A percentile compares a stretch with the other conserved stretches of the same genome.
These are phyloP conservation scores for Andrena praecox DNA, from an alignment of 2,888 invertebrate species.

Conservation along the genomic window DNA sequence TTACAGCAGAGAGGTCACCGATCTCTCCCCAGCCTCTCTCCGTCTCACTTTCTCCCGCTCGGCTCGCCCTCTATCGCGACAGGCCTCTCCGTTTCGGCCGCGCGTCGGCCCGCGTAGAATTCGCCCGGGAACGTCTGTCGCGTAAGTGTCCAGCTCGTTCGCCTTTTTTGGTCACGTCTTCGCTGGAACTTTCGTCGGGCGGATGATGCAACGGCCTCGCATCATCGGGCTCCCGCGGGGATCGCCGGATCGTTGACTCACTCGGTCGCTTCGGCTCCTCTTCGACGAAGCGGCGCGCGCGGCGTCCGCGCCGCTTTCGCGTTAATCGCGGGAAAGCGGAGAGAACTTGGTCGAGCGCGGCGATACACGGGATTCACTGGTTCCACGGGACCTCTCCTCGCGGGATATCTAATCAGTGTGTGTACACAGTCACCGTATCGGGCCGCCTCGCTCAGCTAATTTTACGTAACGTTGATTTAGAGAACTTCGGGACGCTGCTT, in stretches of 20 bases:
- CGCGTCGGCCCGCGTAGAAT: neutral
- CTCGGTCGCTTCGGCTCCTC: slow-evolving; percentile 33
- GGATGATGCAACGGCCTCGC: slow-evolving; percentile 47
- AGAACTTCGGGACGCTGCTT: no score
- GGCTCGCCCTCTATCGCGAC: neutral
- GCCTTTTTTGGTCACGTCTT: slow-evolving; percentile 61
- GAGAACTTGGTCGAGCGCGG: neutral
- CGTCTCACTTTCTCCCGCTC: neutral
- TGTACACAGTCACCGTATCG: neutral
- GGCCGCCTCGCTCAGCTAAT: no score
- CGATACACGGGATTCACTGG: no score
- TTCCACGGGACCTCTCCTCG: no score
- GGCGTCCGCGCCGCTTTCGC: slow-evolving; percentile 19
- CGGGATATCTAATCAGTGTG: neutral
- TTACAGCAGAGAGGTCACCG: slow-evolving; percentile 32
- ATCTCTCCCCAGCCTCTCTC: slow-evolving; percentile 17
- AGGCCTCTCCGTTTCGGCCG: no score
- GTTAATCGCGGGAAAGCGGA: neutral
- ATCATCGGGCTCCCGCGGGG: slow-evolving; percentile 41
- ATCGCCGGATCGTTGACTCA: slow-evolving; percentile 51
- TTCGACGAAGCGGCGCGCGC: slow-evolving; percentile 1
- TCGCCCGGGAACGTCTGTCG: slow-evolving; percentile 20
- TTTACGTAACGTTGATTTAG: no score
- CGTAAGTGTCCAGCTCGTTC: slow-evolving; percentile 20
- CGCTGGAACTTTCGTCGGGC: slow-evolving; percentile 52